Conservation (phyloP, 2,888 invertebrate species). For the Nephrocerus scutellatus region DNA sequence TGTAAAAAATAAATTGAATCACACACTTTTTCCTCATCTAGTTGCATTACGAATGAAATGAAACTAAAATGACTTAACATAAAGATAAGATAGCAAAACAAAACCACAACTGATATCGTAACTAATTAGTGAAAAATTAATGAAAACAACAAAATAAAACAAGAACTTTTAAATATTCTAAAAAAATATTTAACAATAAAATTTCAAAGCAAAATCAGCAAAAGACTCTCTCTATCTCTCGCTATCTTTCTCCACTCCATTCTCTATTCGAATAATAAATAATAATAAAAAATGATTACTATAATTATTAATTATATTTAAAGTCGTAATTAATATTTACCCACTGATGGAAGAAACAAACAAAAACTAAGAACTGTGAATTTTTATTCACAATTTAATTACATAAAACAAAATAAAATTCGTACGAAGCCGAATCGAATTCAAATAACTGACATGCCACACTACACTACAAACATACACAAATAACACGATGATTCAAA, state of each 20-base stretch:
- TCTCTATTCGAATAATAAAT: no score
- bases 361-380: not conserved
- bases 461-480: slow-evolving; percentile 4
- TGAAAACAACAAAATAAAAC: slow-evolving; percentile 15
- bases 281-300: no score
- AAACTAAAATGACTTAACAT: no score
- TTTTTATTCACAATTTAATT: slow-evolving; percentile 2
- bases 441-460: not conserved
- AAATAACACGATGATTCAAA: slow-evolving; percentile 9
- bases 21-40: slow-evolving; percentile 22
- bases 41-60: slow-evolving; percentile 18
- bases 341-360: not conserved
- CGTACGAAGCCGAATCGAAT: not conserved
- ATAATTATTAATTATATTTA: no score
- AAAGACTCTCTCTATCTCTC: no score
- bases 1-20: slow-evolving; percentile 9
- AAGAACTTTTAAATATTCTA: slow-evolving; percentile 2
- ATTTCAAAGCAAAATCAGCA: not conserved
- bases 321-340: no score
- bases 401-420: not conserved
- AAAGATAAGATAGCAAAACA: not conserved
- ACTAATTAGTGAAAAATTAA: slow-evolving; percentile 6
- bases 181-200: slow-evolving; percentile 7
- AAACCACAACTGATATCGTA: slow-evolving; percentile 2
- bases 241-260: no score